Conservation (phyloP, 2,888 invertebrate genomes). For the Liodrosophila aerea region DNA sequence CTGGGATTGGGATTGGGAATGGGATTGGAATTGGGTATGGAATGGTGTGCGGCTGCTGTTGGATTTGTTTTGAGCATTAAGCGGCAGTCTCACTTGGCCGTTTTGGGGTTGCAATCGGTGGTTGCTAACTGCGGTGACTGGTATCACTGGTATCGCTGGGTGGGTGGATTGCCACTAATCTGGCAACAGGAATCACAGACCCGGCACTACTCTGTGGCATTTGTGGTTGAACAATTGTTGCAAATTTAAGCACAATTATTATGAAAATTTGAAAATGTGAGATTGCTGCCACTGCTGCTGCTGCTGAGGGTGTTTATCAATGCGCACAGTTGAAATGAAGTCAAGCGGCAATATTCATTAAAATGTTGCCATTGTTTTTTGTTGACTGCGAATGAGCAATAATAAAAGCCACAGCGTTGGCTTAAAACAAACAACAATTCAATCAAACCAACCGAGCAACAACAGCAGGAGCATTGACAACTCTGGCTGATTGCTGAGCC, state of each 20-base stretch:
- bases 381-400: slow-evolving; percentile 70
- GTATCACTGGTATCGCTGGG: slow-evolving; percentile 22
- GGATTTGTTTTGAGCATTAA: slow-evolving; percentile 45
- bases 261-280: slow-evolving; percentile 53
- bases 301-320: slow-evolving; percentile 41
- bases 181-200: slow-evolving; percentile 55
- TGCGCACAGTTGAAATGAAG: slow-evolving; percentile 62
- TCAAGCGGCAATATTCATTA: slow-evolving; percentile 80
- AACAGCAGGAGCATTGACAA: slow-evolving; percentile 46
- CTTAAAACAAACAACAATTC: slow-evolving; percentile 75
- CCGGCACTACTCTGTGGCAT: slow-evolving; percentile 60
- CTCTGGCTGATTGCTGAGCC: slow-evolving; percentile 63
- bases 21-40: slow-evolving; percentile 11
- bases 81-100: slow-evolving; percentile 16
- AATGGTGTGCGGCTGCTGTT: slow-evolving; percentile 27
- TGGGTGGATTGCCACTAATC: slow-evolving; percentile 57
- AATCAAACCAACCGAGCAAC: slow-evolving; percentile 67
- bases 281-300: slow-evolving; percentile 14
- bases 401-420: slow-evolving; percentile 62
- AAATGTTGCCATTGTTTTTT: slow-evolving; percentile 73
- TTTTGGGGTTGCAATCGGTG: slow-evolving; percentile 55
- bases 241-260: slow-evolving; percentile 72
- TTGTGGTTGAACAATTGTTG: slow-evolving; percentile 63
- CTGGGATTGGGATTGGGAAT: not conserved
- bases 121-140: slow-evolving; percentile 49